Conservation (phyloP, 2,797 vertebrate species). For the Anisognathus igniventris region DNA sequence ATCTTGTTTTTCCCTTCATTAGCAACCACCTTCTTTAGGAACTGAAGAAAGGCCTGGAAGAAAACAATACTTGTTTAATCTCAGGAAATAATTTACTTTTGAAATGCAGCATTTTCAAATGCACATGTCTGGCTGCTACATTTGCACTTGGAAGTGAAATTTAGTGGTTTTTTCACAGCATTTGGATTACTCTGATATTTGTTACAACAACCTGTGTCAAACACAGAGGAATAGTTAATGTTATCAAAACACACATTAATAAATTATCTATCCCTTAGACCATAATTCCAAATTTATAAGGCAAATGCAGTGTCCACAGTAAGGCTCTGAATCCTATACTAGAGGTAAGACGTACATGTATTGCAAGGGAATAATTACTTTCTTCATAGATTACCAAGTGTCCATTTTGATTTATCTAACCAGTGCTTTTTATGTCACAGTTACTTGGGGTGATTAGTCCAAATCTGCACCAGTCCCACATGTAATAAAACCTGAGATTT, state of each 20-base stretch:
- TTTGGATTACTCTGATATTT: background rate
- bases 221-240: background rate
- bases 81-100: background rate
- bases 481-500: background rate
- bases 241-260: background rate
- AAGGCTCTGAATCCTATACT: background rate
- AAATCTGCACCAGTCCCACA: background rate
- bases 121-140: background rate
- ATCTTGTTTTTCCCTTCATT: conserved; percentile 92
- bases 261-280: background rate
- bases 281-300: background rate
- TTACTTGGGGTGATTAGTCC: background rate
- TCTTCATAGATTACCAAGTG: background rate
- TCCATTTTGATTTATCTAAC: background rate
- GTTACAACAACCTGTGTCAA: background rate
- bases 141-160: background rate
- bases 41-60: conserved; percentile 86
- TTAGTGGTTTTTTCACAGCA: fast-evolving
- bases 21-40: conserved; percentile 88
- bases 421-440: background rate
- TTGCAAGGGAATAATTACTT: background rate
- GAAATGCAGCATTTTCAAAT: background rate
- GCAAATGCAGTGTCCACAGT: background rate
- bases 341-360: background rate
- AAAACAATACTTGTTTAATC: background rate